Conservation (phyloP, 2,888 invertebrate species). For the Notodonta ziczac region DNA sequence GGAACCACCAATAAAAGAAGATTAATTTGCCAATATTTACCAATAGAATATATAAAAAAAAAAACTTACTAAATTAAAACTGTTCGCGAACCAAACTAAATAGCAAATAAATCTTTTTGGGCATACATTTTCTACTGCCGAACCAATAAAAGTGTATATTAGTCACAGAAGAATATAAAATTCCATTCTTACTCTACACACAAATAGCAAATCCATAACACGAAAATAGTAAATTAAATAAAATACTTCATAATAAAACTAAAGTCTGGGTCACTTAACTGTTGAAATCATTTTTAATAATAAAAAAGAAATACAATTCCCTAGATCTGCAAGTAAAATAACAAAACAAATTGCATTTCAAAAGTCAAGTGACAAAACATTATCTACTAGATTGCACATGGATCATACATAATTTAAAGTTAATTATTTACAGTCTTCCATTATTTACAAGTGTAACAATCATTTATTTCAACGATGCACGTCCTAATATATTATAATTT, state of each 20-base stretch:
- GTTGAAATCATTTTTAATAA: slow-evolving; percentile 16
- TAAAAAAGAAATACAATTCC: slow-evolving; percentile 5
- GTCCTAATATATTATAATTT: too few species aligned
- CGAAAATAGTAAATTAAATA: slow-evolving; percentile 12
- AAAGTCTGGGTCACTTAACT: slow-evolving; percentile 18
- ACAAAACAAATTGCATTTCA: slow-evolving; percentile 9
- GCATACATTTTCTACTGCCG: neutral
- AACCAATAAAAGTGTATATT: slow-evolving; percentile 9
- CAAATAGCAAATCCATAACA: slow-evolving; percentile 10
- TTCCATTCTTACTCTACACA: slow-evolving; percentile 19
- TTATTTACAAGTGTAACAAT: slow-evolving; percentile 31
- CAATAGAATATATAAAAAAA: slow-evolving; percentile 19
- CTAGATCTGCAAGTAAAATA: neutral
- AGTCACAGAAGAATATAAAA: slow-evolving; percentile 16
- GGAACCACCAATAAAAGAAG: slow-evolving; percentile 8
- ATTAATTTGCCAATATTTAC: slow-evolving; percentile 12
- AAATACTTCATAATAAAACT: slow-evolving; percentile 20
- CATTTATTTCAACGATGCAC: slow-evolving; percentile 4
- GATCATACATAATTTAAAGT: slow-evolving; percentile 13
- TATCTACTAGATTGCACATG: slow-evolving; percentile 35
- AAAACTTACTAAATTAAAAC: slow-evolving; percentile 3
- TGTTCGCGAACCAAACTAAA: neutral
- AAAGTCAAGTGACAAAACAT: slow-evolving; percentile 22
- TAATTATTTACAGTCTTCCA: slow-evolving; percentile 24
- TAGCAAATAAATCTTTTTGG: slow-evolving; percentile 2